Evolutionary conservation across 2,797 vertebrate species (phyloP).

Genomic region (Enteromius thamalakanensis): DNA sequence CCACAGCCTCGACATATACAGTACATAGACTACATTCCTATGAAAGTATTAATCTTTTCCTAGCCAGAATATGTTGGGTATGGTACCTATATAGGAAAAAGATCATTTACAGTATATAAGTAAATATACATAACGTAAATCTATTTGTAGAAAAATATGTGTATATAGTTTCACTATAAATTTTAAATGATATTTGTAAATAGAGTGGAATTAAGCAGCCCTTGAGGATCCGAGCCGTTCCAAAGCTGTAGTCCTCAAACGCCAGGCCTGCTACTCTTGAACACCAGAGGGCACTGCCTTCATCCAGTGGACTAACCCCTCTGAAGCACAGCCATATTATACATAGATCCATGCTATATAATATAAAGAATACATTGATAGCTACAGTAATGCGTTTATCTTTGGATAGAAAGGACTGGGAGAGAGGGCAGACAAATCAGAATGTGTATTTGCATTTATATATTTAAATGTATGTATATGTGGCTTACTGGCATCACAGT

Average conservation of each 20-base stretch:
- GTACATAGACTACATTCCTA: slow-evolving; percentile 2
- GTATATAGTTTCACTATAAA: slow-evolving; percentile 40
- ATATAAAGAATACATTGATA: slow-evolving; percentile 27
- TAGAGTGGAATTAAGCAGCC: slow-evolving; percentile 48
- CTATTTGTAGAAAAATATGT: slow-evolving; percentile 56
- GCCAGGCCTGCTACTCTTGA: slow-evolving; percentile 18
- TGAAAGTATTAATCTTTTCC: slow-evolving; percentile 2
- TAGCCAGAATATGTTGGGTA: neutral
- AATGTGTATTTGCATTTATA: slow-evolving; percentile 14
- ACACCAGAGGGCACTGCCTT: slow-evolving; percentile 47
- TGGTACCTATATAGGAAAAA: slow-evolving; percentile 10
- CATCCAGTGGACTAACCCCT: neutral
- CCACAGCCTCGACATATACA: slow-evolving; percentile 8
- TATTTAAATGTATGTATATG: neutral
- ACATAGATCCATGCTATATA: slow-evolving; percentile 44
- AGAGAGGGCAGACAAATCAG: slow-evolving; percentile 22
- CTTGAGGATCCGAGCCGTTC: slow-evolving; percentile 47
- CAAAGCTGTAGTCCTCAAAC: slow-evolving; percentile 21
- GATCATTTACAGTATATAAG: slow-evolving; percentile 14
- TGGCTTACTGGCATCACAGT: slow-evolving; percentile 1
- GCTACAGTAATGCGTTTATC: slow-evolving; percentile 32
- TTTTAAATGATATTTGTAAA: slow-evolving; percentile 48
- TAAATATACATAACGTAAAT: slow-evolving; percentile 34
- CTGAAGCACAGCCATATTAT: slow-evolving; percentile 24
- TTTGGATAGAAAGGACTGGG: slow-evolving; percentile 47